A percentile compares a stretch with the other conserved stretches of the same genome.
phyloP scores from a whole-genome alignment of 2,888 invertebrate species.

The Synanthedon myopaeformis region DNA sequence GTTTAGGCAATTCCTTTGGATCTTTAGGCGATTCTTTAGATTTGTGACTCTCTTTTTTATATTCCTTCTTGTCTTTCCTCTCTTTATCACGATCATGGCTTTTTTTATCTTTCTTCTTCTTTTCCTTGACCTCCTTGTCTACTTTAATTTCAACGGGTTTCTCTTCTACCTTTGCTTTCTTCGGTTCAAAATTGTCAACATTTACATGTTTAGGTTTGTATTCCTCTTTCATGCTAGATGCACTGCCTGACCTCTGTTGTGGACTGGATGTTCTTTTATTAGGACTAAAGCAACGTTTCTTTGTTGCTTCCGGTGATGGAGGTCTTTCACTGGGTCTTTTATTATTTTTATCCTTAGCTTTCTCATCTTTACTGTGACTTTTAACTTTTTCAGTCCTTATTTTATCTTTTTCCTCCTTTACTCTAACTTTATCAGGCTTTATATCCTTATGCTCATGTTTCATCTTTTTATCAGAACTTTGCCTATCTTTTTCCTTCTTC shows the following conservation, averaged over 20 bases:
- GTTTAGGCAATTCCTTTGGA: slow-evolving; percentile 38
- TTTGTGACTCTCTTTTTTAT: slow-evolving; percentile 69
- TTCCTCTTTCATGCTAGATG: slow-evolving; percentile 56
- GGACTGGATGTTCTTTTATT: slow-evolving; percentile 43
- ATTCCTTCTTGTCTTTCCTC: slow-evolving; percentile 67
- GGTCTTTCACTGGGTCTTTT: slow-evolving; percentile 57
- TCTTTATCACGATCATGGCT: slow-evolving; percentile 75
- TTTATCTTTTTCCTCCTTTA: slow-evolving; percentile 61
- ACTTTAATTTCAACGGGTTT: slow-evolving; percentile 64
- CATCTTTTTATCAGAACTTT: slow-evolving; percentile 55
- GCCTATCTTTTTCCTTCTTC: slow-evolving; percentile 70
- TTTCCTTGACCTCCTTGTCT: slow-evolving; percentile 65
- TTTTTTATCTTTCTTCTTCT: slow-evolving; percentile 73
- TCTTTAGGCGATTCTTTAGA: slow-evolving; percentile 56
- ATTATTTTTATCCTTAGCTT: slow-evolving; percentile 65
- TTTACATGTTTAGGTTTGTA: slow-evolving; percentile 42
- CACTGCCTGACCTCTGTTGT: slow-evolving; percentile 46
- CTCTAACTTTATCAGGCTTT: slow-evolving; percentile 57
- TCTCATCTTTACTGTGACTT: slow-evolving; percentile 71
- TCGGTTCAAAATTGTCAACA: slow-evolving; percentile 36
- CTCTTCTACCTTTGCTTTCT: slow-evolving; percentile 57
- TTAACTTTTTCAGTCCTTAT: slow-evolving; percentile 56
- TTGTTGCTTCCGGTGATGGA: slow-evolving; percentile 46
- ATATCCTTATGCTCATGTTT: slow-evolving; percentile 61
- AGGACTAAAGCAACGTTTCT: slow-evolving; percentile 51